These are phyloP conservation scores for Pelobates fuscus DNA, from an alignment of 2,113 vertebrate species.

Conservation along the genomic window DNA sequence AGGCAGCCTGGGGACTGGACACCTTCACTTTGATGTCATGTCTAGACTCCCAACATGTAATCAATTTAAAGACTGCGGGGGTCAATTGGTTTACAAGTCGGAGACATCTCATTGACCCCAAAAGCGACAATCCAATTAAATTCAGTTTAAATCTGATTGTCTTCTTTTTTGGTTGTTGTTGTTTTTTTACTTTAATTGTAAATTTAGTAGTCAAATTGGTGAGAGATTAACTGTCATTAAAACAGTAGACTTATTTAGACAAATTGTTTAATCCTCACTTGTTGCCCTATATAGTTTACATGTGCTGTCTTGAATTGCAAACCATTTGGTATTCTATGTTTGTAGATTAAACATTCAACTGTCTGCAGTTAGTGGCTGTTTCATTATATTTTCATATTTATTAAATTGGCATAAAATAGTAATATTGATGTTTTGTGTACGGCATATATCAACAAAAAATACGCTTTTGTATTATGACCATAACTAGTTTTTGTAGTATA, in stretches of 20 bases:
- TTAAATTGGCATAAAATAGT: too few species aligned
- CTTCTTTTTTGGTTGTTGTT: conserved; percentile 47
- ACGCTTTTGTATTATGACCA: too few species aligned
- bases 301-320: too few species aligned
- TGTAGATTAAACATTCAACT: neutral
- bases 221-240: conserved; percentile 1
- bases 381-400: too few species aligned
- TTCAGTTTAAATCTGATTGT: conserved; percentile 9
- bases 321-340: neutral
- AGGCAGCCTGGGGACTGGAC: conserved; percentile 52
- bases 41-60: conserved; percentile 69
- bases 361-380: neutral
- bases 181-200: conserved; percentile 34
- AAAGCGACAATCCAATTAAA: conserved; percentile 54
- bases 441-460: too few species aligned
- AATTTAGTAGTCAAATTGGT: conserved; percentile 6
- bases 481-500: neutral
- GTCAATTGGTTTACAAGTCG: conserved; percentile 65
- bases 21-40: conserved; percentile 75
- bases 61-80: conserved; percentile 62
- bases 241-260: neutral
- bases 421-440: too few species aligned
- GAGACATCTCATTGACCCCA: conserved; percentile 59
- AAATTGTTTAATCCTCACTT: conserved; percentile 14
- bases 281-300: conserved; percentile 4